Percentiles rank a stretch among this genome's conserved stretches.
Conservation (phyloP, 2,888 invertebrate species). For the Terebella lapidaria region DNA sequence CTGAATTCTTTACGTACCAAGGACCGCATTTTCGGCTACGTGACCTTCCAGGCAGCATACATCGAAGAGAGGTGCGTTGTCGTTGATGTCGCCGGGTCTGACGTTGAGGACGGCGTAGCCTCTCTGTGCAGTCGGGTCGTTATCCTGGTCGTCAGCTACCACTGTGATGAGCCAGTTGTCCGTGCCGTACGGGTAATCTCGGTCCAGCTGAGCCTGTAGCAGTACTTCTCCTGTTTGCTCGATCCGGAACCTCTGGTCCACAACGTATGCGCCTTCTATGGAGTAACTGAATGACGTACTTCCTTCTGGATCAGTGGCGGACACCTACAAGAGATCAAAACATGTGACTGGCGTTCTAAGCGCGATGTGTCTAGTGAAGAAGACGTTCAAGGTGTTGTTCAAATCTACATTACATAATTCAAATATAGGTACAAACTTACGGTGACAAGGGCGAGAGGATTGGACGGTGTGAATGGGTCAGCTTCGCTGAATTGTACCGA, state of each 20-base stretch:
- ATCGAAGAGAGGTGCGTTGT: conserved; percentile 20
- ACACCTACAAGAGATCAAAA: too few relatives aligned
- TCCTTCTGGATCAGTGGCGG: neutral
- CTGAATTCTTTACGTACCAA: neutral
- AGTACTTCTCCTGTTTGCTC: neutral
- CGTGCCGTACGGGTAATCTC: conserved; percentile 22
- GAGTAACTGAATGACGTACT: neutral
- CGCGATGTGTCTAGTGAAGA: too few relatives aligned
- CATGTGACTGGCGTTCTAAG: too few relatives aligned
- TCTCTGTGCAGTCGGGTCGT: neutral
- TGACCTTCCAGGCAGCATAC: conserved; percentile 10
- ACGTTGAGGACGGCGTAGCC: conserved; percentile 24
- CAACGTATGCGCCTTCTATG: conserved; percentile 3
- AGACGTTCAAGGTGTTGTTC: too few relatives aligned
- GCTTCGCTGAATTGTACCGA: too few relatives aligned
- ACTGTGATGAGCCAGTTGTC: conserved; percentile 18
- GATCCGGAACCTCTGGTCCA: neutral
- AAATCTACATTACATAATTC: too few relatives aligned
- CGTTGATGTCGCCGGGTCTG: conserved; percentile 56
- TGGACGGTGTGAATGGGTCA: too few relatives aligned
- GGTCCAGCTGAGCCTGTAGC: conserved; percentile 7
- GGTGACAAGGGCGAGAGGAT: neutral
- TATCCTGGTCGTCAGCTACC: conserved; percentile 7
- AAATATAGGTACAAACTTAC: neutral
- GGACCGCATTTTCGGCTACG: conserved; percentile 8